Percentiles rank a stretch among this genome's conserved stretches.
Conservation (phyloP, 2,888 invertebrate species). For the Melolontha melolontha region DNA sequence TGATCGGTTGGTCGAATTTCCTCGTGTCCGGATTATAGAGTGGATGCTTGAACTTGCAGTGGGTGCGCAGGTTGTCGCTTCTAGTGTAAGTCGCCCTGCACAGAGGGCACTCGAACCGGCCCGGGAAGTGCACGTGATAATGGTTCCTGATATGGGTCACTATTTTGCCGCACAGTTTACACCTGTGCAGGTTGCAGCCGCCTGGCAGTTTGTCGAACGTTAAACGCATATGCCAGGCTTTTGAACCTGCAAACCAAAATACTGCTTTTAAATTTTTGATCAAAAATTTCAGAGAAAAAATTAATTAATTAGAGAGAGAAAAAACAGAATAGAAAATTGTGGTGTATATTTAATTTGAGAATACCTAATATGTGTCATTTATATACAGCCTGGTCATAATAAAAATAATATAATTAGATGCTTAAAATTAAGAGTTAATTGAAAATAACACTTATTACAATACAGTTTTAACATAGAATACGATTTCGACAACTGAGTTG, state of each 20-base stretch:
- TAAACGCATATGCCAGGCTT: constrained; percentile 95
- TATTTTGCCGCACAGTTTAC: constrained; percentile 94
- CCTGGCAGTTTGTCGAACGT: constrained; percentile 94
- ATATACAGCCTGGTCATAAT: no score
- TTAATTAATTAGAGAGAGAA: constrained; percentile 8
- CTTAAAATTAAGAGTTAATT: no score
- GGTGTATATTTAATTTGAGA: no score
- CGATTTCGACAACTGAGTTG: no score
- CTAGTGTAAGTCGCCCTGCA: constrained; percentile 92
- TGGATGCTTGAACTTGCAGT: constrained; percentile 94
- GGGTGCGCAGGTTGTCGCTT: constrained; percentile 92
- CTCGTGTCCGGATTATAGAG: constrained; percentile 87
- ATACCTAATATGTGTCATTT: no score
- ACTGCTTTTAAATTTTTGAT: constrained; percentile 41
- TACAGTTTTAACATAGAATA: no score
- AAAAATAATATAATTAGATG: no score
- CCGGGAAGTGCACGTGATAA: constrained; percentile 94
- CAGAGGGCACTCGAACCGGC: constrained; percentile 91
- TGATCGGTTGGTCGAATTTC: constrained; percentile 82
- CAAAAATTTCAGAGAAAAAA: constrained; percentile 1
- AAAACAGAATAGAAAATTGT: constrained; percentile 5
- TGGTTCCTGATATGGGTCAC: constrained; percentile 95
- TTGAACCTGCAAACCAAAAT: constrained; percentile 80
- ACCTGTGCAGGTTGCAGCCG: constrained; percentile 92
- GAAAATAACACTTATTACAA: no score